A percentile compares a stretch with the other conserved stretches of the same genome.
Evolutionary conservation across 23 tunicate species (phyloP).

Genomic region (Trididemnum clinides): DNA sequence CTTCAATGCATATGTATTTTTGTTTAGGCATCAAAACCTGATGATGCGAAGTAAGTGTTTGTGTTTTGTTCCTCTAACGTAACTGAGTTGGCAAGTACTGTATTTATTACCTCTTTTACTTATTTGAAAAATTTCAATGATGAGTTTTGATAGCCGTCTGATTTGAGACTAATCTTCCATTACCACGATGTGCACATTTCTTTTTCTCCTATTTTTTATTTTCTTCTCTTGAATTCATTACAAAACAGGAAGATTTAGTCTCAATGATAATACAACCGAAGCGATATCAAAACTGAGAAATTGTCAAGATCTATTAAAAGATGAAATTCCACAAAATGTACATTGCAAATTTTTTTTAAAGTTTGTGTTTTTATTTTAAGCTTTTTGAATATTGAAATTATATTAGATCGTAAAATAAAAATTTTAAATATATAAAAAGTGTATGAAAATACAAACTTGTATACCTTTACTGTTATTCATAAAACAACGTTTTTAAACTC

Average conservation of each 20-base stretch:
- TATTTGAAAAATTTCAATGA: neutral
- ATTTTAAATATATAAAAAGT: no score
- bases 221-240: neutral
- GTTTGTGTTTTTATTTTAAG: no score
- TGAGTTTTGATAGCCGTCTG: slow-evolving; percentile 5
- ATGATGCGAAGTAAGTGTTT: slow-evolving; percentile 21
- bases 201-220: neutral
- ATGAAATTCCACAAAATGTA: no score
- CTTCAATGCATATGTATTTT: neutral
- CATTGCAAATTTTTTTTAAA: no score
- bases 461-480: no score
- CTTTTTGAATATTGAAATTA: no score
- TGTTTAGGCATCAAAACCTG: slow-evolving; percentile 15
- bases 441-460: no score
- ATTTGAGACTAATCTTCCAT: neutral
- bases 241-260: neutral
- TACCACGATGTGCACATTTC: neutral
- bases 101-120: neutral
- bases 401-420: no score
- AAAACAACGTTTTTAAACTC: no score
- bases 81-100: neutral
- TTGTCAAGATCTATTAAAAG: no score
- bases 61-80: neutral
- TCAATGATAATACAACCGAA: neutral
- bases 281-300: neutral